These are phyloP conservation scores for Hypsopygia costalis DNA, from an alignment of 2,888 invertebrate genomes.

Conservation along the genomic window DNA sequence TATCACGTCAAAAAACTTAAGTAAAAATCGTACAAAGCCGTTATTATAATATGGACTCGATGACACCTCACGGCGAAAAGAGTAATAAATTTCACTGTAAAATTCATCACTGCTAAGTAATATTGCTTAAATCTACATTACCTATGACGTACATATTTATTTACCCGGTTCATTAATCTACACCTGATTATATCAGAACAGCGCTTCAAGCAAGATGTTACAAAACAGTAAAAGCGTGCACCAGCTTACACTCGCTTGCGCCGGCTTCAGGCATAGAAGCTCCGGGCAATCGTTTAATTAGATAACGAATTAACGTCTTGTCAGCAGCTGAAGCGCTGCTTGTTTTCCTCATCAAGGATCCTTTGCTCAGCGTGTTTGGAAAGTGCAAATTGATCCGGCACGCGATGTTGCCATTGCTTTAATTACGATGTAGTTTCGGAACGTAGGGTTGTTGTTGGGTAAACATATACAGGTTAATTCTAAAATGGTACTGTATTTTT, in stretches of 20 bases:
- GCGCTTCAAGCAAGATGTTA: constrained; percentile 15
- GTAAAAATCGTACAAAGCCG: too few species aligned
- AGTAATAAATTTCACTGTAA: too few species aligned
- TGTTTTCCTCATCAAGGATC: constrained; percentile 53
- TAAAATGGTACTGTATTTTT: too few species aligned
- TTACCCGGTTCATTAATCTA: constrained; percentile 4
- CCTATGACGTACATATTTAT: too few species aligned
- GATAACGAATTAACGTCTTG: constrained; percentile 73
- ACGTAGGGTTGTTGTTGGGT: not conserved
- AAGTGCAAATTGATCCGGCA: constrained; percentile 45
- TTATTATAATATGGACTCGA: too few species aligned
- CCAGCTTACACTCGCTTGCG: constrained; percentile 12
- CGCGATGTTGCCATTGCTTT: constrained; percentile 32
- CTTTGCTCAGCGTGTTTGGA: constrained; percentile 46
- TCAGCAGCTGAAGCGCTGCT: constrained; percentile 45
- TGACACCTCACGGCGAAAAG: too few species aligned
- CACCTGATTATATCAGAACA: constrained; percentile 6
- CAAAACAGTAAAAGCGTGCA: constrained; percentile 19
- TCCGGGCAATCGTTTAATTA: constrained; percentile 54
- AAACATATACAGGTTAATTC: too few species aligned
- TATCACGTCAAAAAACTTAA: too few species aligned
- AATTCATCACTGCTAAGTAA: too few species aligned
- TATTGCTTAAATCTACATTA: too few species aligned
- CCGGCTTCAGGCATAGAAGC: constrained; percentile 23
- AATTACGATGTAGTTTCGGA: constrained; percentile 35